A percentile compares a stretch with the other conserved stretches of the same genome.
Evolutionary conservation across 2,888 invertebrate species (phyloP).

Genomic region (Oxyteleia sp.): DNA sequence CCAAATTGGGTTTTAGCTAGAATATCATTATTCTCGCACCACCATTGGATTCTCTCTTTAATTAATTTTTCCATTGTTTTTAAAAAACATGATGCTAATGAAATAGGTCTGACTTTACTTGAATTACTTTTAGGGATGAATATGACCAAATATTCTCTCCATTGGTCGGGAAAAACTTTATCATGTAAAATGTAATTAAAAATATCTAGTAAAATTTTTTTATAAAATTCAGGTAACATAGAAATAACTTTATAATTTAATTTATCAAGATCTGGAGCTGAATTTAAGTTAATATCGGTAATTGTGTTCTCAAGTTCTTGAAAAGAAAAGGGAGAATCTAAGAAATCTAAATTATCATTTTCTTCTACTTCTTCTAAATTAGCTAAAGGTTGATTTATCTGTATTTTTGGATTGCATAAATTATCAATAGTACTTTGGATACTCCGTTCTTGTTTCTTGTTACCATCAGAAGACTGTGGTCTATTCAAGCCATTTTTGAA

Average conservation of each 20-base stretch:
- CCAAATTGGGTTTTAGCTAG: slow-evolving; percentile 40
- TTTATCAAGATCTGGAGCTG: slow-evolving; percentile 29
- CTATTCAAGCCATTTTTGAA: slow-evolving; percentile 28
- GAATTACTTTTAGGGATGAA: slow-evolving; percentile 47
- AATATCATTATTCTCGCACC: slow-evolving; percentile 16
- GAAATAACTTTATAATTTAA: slow-evolving; percentile 26
- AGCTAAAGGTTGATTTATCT: neutral
- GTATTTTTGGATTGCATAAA: neutral
- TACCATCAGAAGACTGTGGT: neutral
- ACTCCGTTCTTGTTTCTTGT: slow-evolving; percentile 1
- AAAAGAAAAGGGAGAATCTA: slow-evolving; percentile 7
- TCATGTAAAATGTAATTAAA: slow-evolving; percentile 22
- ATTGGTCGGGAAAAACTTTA: slow-evolving; percentile 25
- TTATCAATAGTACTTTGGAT: neutral
- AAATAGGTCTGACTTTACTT: slow-evolving; percentile 35
- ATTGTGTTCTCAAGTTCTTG: slow-evolving; percentile 3
- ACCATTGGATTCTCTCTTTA: slow-evolving; percentile 15
- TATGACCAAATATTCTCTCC: slow-evolving; percentile 24
- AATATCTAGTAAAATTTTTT: slow-evolving; percentile 22
- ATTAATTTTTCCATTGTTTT: slow-evolving; percentile 43
- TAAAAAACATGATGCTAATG: slow-evolving; percentile 32
- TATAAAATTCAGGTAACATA: slow-evolving; percentile 12
- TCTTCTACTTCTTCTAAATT: too few relatives aligned
- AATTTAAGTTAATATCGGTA: slow-evolving; percentile 10
- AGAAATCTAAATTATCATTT: too few relatives aligned